Base-by-base conservation (phyloP, 2,113 vertebrate genomes). In the Sinocyclocheilus grahami region DNA sequence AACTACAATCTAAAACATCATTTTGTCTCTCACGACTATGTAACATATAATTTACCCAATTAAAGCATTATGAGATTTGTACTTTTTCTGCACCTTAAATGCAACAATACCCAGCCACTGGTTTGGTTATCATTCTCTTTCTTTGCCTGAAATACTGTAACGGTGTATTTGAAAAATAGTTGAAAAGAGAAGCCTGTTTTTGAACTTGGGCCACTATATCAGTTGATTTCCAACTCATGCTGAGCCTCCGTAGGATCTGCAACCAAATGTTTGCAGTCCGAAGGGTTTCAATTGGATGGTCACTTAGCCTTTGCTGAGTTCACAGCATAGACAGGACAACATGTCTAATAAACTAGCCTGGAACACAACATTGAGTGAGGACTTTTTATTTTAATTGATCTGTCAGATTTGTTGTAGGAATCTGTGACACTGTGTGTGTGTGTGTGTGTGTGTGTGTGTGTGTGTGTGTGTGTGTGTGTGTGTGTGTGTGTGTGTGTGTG, bases 211-310 rank as follows among this genome's bases (percentile, higher is more conserved):
- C 58, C 16, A 67, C 33, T 63, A 16, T 69, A 42, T 22, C n/a
- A 75, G 58, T 46, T 55, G 33, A 71, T 48, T 62, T 37, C 30
- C 22, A 74, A 9, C 80, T 55, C 48, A 30, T 30, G 22, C 37
- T 83, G 20, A 62, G 78, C 63, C 53, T 39, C 30, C 60, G 69
- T 77, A 12, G 13, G 22, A 81, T 87, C 27, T 39, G 55, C 42
- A 72, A 55, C 67, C 30, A 42, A 76, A n/a, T 83, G 77, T 71
- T 82, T 82, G 71, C 78, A 71, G 30, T 85, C 71, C 60, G 51
- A 77, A 78, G 55, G 55, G 63, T 62, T 83, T 85, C 58, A 79
- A 14, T 63, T 37, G 48, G 62, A 69, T 83, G 33, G 30, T 78
- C 51, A 33, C 76, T 58, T 33, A 33, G 16, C 8, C 24, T 53